These are phyloP conservation scores for Notarius lentiginosus DNA, from an alignment of 2,113 vertebrate species.

Conservation along the genomic window DNA sequence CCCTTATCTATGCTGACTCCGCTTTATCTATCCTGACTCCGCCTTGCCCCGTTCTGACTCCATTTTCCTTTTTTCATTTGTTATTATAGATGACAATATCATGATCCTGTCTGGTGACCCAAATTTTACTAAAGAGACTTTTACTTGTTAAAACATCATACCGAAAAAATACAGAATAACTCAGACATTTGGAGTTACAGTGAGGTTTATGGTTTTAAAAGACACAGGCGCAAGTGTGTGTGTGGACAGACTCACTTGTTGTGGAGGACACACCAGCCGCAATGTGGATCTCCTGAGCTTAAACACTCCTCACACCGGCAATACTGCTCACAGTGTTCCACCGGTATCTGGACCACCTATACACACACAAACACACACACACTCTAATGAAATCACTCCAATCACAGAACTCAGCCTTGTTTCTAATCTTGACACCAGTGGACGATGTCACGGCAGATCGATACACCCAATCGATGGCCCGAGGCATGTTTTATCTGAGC, in stretches of 20 bases:
- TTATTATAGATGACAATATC: neutral
- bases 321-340: constrained; percentile 91
- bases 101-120: neutral
- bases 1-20: neutral
- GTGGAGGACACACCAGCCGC: constrained; percentile 93
- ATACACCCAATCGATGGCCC: neutral
- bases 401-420: neutral
- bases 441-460: neutral
- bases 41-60: neutral
- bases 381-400: constrained; percentile 1
- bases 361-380: constrained; percentile 42
- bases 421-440: constrained; percentile 10
- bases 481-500: neutral
- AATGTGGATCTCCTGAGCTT: constrained; percentile 91
- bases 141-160: neutral
- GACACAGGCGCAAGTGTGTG: neutral
- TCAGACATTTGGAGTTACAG: neutral
- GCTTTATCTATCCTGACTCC: neutral
- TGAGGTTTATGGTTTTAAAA: neutral
- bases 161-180: neutral
- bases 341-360: constrained; percentile 85
- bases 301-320: constrained; percentile 84
- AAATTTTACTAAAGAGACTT: neutral
- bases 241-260: constrained; percentile 82
- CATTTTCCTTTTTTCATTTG: neutral